These are phyloP conservation scores for Axea sp. DNA, from an alignment of 2,888 invertebrate species.

Conservation along the genomic window DNA sequence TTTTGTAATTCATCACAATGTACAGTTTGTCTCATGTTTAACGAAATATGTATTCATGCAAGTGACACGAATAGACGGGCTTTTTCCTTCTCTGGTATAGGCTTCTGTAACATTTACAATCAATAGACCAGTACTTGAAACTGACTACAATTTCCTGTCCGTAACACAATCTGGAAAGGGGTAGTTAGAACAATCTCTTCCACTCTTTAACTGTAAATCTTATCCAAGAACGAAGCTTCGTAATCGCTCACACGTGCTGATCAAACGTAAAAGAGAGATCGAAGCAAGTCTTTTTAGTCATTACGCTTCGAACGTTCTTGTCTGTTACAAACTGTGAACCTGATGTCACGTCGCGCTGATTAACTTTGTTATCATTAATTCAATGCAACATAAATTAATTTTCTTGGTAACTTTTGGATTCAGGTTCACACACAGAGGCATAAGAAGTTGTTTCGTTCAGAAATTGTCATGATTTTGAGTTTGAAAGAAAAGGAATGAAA, in stretches of 20 bases:
- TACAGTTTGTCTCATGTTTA: slow-evolving; percentile 60
- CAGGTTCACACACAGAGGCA: slow-evolving; percentile 49
- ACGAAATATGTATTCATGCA: slow-evolving; percentile 56
- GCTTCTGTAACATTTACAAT: slow-evolving; percentile 54
- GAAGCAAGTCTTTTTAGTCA: slow-evolving; percentile 14
- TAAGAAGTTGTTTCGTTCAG: slow-evolving; percentile 7
- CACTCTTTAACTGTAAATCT: slow-evolving; percentile 56
- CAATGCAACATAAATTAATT: slow-evolving; percentile 57
- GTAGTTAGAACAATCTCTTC: slow-evolving; percentile 70
- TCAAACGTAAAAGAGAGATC: slow-evolving; percentile 47
- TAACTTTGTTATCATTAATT: slow-evolving; percentile 55
- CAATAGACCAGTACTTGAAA: slow-evolving; percentile 45
- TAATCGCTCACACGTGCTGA: slow-evolving; percentile 48
- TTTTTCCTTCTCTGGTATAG: slow-evolving; percentile 62
- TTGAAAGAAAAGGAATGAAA: too few species aligned
- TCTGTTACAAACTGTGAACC: slow-evolving; percentile 60
- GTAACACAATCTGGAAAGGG: slow-evolving; percentile 64
- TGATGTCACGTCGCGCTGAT: slow-evolving; percentile 37
- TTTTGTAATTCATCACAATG: slow-evolving; percentile 60
- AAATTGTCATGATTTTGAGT: slow-evolving; percentile 57
- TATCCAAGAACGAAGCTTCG: slow-evolving; percentile 66
- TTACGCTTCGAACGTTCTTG: slow-evolving; percentile 10
- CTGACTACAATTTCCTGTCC: slow-evolving; percentile 42
- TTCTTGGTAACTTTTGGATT: slow-evolving; percentile 53
- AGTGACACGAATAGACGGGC: slow-evolving; percentile 60